A percentile compares a stretch with the other conserved stretches of the same genome.
Evolutionary conservation across 2,797 vertebrate genomes (phyloP).

Genomic region (Hypotaenidia philippensis): DNA sequence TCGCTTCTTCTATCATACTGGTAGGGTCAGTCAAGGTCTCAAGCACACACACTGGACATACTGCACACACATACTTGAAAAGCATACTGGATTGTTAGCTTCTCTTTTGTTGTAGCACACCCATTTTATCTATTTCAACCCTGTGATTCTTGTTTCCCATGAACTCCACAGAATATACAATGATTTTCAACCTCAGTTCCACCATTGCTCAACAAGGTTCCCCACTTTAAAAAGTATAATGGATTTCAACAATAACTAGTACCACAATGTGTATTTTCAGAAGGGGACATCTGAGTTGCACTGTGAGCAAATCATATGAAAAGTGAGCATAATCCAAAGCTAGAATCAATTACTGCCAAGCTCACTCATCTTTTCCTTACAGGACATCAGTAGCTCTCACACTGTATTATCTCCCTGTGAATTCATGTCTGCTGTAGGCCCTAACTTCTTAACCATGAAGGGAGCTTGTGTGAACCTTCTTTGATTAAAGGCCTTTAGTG

Average conservation of each 20-base stretch:
- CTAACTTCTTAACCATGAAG: neutral
- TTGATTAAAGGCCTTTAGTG: neutral
- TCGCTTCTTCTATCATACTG: neutral
- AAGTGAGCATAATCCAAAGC: neutral
- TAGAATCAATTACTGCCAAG: neutral
- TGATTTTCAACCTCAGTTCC: neutral
- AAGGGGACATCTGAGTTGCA: neutral
- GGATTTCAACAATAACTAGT: neutral
- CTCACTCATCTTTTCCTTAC: neutral
- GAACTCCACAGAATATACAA: neutral
- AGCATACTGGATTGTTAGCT: neutral
- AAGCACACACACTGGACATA: accelerated
- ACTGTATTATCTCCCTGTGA: neutral
- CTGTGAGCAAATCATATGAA: neutral
- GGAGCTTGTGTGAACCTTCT: neutral
- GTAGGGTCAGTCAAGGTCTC: neutral
- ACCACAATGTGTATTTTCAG: neutral
- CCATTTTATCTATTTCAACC: neutral
- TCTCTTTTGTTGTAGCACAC: neutral
- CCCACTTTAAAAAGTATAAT: neutral
- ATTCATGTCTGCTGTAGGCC: neutral
- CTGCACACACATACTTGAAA: neutral
- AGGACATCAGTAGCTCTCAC: neutral
- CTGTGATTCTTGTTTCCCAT: neutral
- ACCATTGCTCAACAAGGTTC: neutral